Base-by-base conservation (phyloP, 2,888 invertebrate genomes). In the Epinotia brunnichana region DNA sequence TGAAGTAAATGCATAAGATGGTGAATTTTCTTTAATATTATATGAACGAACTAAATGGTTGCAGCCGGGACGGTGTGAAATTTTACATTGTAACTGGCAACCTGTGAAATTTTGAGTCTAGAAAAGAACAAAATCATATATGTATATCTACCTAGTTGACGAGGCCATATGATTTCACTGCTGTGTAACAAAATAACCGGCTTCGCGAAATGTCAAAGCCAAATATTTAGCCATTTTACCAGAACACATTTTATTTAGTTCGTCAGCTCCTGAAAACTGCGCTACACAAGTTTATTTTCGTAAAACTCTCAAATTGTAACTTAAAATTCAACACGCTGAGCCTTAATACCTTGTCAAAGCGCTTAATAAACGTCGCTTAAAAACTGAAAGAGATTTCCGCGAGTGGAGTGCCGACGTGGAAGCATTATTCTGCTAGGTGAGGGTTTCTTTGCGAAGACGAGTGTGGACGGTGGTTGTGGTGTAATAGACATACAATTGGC, bases 351-450 rank as follows among this genome's bases (percentile, higher is more conserved):
- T 66, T 54, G 66, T 66, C 66, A 66, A 66, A 66, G 66, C 67
- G 35, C 67, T 72, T 67, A 61, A 56, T 67, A 67, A 72, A 53
- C 67, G 67, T 61, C 66, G 71, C 39, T 61, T 70, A 61, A 60
- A 61, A 72, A 70, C 70, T 67, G 53, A 67, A 67, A 63, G 51
- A 72, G 44, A 17, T 67, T 72, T 53, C 54, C 60, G 41, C 15
- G 39, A 54, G 59, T 66, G 54, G 60, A 72, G 71, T 54, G 54
- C 67, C 71, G 53, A 19, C 60, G 67, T 61, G 71, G 35, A 67
- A 72, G 71, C 71, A 67, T 72, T 72, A 72, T 67, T 67, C 67
- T 54, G 60, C 44, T n/a, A 72, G 71, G 66, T 72, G 71, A 67
- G 63, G 57, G 44, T 61, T 71, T 72, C 67, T 72, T 67, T 72